Conservation (phyloP, 2,797 vertebrate species). For the Trichosurus vulpecula region DNA sequence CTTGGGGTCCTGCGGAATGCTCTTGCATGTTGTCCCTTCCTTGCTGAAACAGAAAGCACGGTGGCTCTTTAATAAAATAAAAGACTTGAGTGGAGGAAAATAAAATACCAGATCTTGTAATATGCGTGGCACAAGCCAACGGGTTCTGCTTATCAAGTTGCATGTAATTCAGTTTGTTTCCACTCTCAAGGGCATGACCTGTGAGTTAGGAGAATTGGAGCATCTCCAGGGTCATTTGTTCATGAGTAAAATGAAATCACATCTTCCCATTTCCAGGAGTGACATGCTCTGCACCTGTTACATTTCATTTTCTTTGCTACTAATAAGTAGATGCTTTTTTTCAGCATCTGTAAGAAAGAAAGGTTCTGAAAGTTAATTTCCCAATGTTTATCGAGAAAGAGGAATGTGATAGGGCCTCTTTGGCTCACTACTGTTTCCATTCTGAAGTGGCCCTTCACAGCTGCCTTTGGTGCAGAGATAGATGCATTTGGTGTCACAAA, state of each 20-base stretch:
- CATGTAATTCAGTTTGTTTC: constrained; percentile 62
- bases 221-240: constrained; percentile 61
- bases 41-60: constrained; percentile 38
- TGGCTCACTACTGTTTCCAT: neutral
- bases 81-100: constrained; percentile 44
- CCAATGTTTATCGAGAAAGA: constrained; percentile 25
- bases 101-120: constrained; percentile 38
- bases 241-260: constrained; percentile 36
- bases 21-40: constrained; percentile 51
- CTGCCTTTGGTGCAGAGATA: constrained; percentile 29
- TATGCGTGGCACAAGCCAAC: neutral
- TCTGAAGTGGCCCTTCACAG: constrained; percentile 37
- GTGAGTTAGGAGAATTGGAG: constrained; percentile 63
- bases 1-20: constrained; percentile 46
- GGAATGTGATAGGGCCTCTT: neutral
- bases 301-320: constrained; percentile 56
- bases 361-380: constrained; percentile 59
- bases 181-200: constrained; percentile 56
- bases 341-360: constrained; percentile 49
- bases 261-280: constrained; percentile 50
- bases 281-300: constrained; percentile 51
- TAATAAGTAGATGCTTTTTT: constrained; percentile 32
- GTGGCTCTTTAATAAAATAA: constrained; percentile 43
- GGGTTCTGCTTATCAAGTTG: constrained; percentile 36
- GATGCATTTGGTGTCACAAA: neutral